Base-by-base conservation (phyloP, 2,113 vertebrate species). In the Puffinus mauretanicus region DNA sequence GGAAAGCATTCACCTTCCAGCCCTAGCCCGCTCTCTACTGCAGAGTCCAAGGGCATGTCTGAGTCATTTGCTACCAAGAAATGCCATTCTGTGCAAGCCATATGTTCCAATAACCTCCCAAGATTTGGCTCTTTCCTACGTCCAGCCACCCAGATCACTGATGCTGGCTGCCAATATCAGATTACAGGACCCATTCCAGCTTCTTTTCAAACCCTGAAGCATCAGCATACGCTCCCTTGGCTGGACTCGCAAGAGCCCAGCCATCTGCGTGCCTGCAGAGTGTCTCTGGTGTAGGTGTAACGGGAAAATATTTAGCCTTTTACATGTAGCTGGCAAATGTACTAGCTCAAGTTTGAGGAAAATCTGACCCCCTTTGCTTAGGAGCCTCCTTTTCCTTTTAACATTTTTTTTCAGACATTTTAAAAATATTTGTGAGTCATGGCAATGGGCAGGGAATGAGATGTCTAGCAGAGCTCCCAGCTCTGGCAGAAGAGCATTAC, bases 221-320 rank as follows among this genome's bases (percentile, higher is more conserved):
- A 16, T 51, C 38, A 1, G 25, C 27, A 2, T 57, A 76, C 7
- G 1, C 40, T 96, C 61, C 58, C 57, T 93, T 54, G 75, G 75
- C 87, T 80, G 82, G 72, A 86, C 60, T 89, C 27, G 2, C 38
- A 58, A 91, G 40, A 34, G 46, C 54, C 61, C 76, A 64, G 66
- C 47, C 89, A 79, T 89, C 92, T 93, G 87, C 40, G 38, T n/a
- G 46, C 65, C 57, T 34, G 65, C 91, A 90, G 77, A 85, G 62
- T 20, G 30, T 54, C 87, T 76, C 71, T 69, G 40, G 9, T 58
- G 67, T 82, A 90, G 82, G 40, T 82, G 66, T 47, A 52, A 93
- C 0, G 2, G 40, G 40, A 92, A 93, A 95, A 95, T 80, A 88
- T 93, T 95, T 82, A 79, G 82, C 76, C 38, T 94, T 94, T 71